phyloP scores from a whole-genome alignment of 2,888 invertebrate genomes.

The Lithophane socia region DNA sequence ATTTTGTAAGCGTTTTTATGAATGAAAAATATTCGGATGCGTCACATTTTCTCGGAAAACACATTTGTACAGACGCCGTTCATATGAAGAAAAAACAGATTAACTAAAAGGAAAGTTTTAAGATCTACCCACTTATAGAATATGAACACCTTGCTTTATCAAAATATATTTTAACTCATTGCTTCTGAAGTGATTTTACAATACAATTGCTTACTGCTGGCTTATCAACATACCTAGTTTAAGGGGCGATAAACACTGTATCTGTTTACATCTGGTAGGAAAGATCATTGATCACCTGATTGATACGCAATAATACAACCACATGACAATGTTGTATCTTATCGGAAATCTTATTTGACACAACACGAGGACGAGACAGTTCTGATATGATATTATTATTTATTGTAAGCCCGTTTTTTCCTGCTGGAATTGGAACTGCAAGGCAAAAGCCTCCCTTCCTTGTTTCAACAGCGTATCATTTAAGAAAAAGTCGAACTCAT shows the following conservation, averaged over 20 bases:
- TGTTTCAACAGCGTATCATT: neutral
- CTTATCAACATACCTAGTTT: slow-evolving; percentile 67
- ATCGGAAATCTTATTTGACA: slow-evolving; percentile 70
- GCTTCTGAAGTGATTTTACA: slow-evolving; percentile 71
- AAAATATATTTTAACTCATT: slow-evolving; percentile 50
- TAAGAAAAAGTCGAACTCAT: neutral
- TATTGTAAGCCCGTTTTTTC: slow-evolving; percentile 3
- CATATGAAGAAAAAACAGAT: slow-evolving; percentile 11
- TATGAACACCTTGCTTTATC: slow-evolving; percentile 29
- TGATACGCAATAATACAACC: slow-evolving; percentile 72
- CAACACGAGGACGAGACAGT: slow-evolving; percentile 61
- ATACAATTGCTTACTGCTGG: slow-evolving; percentile 55
- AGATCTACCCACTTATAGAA: slow-evolving; percentile 14
- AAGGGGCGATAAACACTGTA: slow-evolving; percentile 67
- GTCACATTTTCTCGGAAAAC: slow-evolving; percentile 9
- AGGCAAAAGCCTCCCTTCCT: neutral
- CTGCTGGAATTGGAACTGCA: neutral
- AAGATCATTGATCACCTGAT: slow-evolving; percentile 80
- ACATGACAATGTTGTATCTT: slow-evolving; percentile 77
- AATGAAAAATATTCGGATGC: slow-evolving; percentile 11
- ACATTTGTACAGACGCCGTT: slow-evolving; percentile 12
- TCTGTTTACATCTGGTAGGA: slow-evolving; percentile 68
- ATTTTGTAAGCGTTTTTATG: neutral
- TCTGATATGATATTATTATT: slow-evolving; percentile 26
- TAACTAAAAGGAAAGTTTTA: slow-evolving; percentile 43